phyloP scores from a whole-genome alignment of 2,113 vertebrate species.

The Gorsachius goisagi region DNA sequence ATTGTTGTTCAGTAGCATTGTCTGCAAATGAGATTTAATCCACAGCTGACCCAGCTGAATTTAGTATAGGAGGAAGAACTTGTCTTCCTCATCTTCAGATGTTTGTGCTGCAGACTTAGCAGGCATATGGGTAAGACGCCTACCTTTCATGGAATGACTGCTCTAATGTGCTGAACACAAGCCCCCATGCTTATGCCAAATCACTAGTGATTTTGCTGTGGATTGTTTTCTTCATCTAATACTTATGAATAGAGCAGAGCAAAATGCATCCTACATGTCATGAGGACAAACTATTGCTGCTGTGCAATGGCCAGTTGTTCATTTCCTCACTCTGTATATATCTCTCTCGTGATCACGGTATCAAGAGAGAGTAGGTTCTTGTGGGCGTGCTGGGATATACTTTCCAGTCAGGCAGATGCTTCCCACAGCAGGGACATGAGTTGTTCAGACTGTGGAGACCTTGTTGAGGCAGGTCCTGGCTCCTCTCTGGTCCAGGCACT shows the following conservation, averaged over 20 bases:
- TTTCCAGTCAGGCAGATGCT: neutral
- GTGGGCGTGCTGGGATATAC: fast-evolving
- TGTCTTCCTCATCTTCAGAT: neutral
- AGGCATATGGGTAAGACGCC: neutral
- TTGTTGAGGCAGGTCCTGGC: neutral
- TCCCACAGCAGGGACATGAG: neutral
- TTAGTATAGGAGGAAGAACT: neutral
- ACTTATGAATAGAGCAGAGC: neutral
- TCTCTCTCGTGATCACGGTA: neutral
- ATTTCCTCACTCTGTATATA: neutral
- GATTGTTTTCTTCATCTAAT: neutral
- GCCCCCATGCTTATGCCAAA: neutral
- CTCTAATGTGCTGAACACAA: neutral
- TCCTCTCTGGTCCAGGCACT: neutral
- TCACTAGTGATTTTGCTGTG: neutral
- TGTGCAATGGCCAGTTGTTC: neutral
- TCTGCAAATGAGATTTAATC: neutral
- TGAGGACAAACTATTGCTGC: neutral
- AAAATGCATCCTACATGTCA: neutral
- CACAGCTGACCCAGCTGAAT: neutral
- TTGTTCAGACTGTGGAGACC: neutral
- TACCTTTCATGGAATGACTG: neutral
- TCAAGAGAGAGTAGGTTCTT: neutral
- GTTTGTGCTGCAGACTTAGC: neutral
- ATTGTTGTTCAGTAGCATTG: neutral